Evolutionary conservation across 1,140 invertebrate species (phyloP), one percentile per base, ranked within the genome.

Genomic region (Oreohelix idahoensis): DNA sequence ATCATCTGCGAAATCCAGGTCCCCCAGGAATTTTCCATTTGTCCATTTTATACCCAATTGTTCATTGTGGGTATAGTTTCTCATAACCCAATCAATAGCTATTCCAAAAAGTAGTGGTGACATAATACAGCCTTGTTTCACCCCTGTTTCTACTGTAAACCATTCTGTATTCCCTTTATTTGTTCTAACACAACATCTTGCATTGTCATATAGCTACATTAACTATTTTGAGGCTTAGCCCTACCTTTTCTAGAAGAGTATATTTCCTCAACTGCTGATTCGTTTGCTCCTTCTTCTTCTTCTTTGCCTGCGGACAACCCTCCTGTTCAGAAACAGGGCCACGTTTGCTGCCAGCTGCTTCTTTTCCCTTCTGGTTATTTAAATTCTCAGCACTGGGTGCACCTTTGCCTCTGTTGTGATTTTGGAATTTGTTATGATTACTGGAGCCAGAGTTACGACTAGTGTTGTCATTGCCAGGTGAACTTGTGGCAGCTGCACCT

Each of bases 191-290:
- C n/a, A n/a, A n/a, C n/a, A n/a, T n/a, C n/a, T n/a, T n/a, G n/a
- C n/a, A n/a, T n/a, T n/a, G n/a, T n/a, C n/a, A n/a, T n/a, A n/a
- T n/a, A n/a, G n/a, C n/a, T n/a, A n/a, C n/a, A n/a, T n/a, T n/a
- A n/a, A n/a, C n/a, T n/a, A n/a, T n/a, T n/a, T n/a, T n/a, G n/a
- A n/a, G n/a, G n/a, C 23, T 58, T 58, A 20, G 5, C 20, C 83
- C 70, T 58, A 84, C 83, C 77, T 79, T 86, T 63, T 84, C 79
- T 2, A 84, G 79, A 45, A 82, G 32, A 32, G 85, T 86, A 39
- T 74, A 74, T 26, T 39, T 42, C 0, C 29, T 10, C 42, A 29
- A 13, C 23, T 23, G 71, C 15, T 83, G 53, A 38, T 51, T 79
- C 36, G 23, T 58, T 32, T 39, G 26, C 0, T 38, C 38, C 39